A percentile compares a stretch with the other conserved stretches of the same genome.
Evolutionary conservation across 2,888 invertebrate species (phyloP).

Genomic region (Seira musarum): DNA sequence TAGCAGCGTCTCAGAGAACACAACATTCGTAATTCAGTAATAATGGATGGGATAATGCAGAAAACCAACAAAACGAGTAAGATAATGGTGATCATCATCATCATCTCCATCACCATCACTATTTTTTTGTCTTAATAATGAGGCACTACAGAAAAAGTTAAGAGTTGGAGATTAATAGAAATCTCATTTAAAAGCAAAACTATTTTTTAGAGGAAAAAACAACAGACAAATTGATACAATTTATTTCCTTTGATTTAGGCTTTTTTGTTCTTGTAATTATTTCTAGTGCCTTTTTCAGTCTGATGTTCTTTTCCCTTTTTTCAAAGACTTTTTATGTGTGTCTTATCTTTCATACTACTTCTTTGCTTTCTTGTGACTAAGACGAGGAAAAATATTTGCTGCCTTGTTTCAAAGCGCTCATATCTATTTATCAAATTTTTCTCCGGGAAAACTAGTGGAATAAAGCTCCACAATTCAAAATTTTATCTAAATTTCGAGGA

Average conservation of each 20-base stretch:
- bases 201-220: constrained; percentile 18
- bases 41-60: constrained; percentile 19
- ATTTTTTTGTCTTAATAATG: constrained; percentile 16
- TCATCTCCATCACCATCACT: constrained; percentile 18
- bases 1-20: not conserved
- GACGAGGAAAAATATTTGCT: constrained; percentile 16
- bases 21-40: constrained; percentile 16
- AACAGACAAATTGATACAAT: constrained; percentile 47
- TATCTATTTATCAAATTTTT: constrained; percentile 9
- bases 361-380: constrained; percentile 26
- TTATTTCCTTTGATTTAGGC: constrained; percentile 56
- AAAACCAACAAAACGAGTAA: constrained; percentile 22
- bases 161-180: constrained; percentile 38
- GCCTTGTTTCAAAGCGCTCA: constrained; percentile 11
- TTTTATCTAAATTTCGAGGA: not conserved
- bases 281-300: constrained; percentile 30
- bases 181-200: constrained; percentile 30
- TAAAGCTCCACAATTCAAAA: not conserved
- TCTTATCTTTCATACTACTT: constrained; percentile 10
- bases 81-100: constrained; percentile 21
- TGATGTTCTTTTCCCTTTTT: constrained; percentile 27
- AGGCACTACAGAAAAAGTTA: constrained; percentile 20
- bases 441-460: not conserved
- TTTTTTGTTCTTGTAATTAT: constrained; percentile 58
- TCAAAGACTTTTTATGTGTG: constrained; percentile 22